Conservation (phyloP, 2,797 vertebrate genomes). For the Chlorospingus flavigularis region DNA sequence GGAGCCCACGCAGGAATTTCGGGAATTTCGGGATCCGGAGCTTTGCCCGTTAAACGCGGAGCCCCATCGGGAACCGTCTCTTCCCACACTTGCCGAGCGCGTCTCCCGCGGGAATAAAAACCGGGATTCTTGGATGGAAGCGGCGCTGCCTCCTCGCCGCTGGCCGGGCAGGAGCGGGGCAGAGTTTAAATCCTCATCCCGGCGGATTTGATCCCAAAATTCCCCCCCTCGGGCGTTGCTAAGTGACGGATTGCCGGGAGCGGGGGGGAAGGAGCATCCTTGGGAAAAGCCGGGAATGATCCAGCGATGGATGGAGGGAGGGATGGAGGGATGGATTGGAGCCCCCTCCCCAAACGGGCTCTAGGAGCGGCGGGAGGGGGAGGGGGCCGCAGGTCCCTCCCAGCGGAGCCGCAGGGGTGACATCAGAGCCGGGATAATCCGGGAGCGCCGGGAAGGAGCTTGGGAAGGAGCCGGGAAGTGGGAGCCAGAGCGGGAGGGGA, state of each 20-base stretch:
- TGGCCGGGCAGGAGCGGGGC: background rate
- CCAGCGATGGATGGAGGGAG: background rate
- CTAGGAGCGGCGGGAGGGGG: background rate
- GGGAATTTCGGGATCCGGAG: background rate
- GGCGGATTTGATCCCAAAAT: background rate
- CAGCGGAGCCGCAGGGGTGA: constrained; percentile 30
- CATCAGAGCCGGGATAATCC: constrained; percentile 19
- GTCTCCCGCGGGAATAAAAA: background rate
- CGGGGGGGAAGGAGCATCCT: background rate
- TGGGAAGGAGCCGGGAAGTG: background rate
- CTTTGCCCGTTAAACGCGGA: background rate
- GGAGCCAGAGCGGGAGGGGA: background rate
- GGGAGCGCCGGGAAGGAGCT: background rate
- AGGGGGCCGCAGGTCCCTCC: background rate
- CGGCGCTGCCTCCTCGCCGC: background rate
- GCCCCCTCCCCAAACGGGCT: background rate
- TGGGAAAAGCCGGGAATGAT: background rate
- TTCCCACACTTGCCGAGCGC: background rate
- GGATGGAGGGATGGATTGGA: background rate
- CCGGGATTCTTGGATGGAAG: background rate
- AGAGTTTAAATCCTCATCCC: constrained; percentile 16
- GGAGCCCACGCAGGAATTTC: background rate
- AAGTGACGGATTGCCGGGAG: constrained; percentile 1
- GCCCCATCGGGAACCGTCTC: background rate
- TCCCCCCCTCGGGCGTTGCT: background rate